Conservation (phyloP, 2,797 vertebrate species). For the Arrhamphus sclerolepis region DNA sequence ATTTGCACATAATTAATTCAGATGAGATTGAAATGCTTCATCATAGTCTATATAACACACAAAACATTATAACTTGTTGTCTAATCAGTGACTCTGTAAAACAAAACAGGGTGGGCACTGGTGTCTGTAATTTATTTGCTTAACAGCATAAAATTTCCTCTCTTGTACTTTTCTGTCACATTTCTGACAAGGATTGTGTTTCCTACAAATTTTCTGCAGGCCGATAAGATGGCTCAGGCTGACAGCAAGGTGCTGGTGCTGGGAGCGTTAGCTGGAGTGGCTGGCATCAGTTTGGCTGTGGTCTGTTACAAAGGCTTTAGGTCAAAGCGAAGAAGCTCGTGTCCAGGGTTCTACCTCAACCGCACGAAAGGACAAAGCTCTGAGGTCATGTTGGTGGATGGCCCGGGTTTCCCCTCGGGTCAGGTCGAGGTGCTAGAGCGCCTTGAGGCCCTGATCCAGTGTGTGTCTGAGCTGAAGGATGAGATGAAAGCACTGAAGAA, state of each 20-base stretch:
- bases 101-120: too few species aligned
- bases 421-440: constrained; percentile 90
- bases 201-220: constrained; percentile 32
- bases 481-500: constrained; percentile 90
- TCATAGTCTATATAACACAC: too few species aligned
- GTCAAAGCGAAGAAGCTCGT: constrained; percentile 33
- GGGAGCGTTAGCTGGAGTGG: constrained; percentile 87
- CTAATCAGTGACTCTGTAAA: too few species aligned
- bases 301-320: constrained; percentile 79
- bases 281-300: constrained; percentile 86
- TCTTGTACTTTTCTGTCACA: neutral
- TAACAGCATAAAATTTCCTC: too few species aligned
- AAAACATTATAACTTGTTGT: too few species aligned
- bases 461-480: constrained; percentile 90
- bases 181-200: neutral
- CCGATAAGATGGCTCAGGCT: constrained; percentile 83
- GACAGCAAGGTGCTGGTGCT: constrained; percentile 87
- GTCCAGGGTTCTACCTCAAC: constrained; percentile 36
- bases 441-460: constrained; percentile 86
- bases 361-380: constrained; percentile 25
- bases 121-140: too few species aligned
- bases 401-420: constrained; percentile 69
- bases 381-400: constrained; percentile 54
- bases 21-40: too few species aligned
- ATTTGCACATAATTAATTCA: too few species aligned